Evolutionary conservation across 2,888 invertebrate species (phyloP), one percentile per base, ranked within the genome.

Genomic region (Dicycla oo): DNA sequence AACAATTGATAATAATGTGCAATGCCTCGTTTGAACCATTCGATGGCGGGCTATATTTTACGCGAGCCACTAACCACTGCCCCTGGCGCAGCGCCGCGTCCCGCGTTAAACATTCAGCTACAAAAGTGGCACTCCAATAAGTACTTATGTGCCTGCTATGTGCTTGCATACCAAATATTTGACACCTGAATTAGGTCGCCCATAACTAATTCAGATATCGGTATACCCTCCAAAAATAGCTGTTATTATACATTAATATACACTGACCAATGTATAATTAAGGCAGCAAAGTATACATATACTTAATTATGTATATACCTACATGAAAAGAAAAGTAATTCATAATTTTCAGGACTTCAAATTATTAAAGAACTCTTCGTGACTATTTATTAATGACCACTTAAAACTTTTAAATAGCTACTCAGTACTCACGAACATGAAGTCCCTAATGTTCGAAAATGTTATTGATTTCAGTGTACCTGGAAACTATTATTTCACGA

Each of bases 401-500:
- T 56, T 30, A n/a, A 40, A 34, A 38, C 13, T 10, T n/a, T 69
- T 26, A 53, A 34, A 20, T 23, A 34, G 0, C 26, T 34, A 15
- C 2, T 30, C 18, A 20, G 18, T 38, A 15, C 15, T 6, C 15
- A 34, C 23, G 1, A 34, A 11, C 43, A 38, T 43, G 40, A 26
- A 64, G 15, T 76, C 34, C 34, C 34, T 34, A 70, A 78, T 38
- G 13, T 56, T 64, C 30, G 5, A 26, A 63, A 56, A 60, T 77
- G 60, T 78, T 70, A 75, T 83, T 83, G 73, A 78, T 90, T 89
- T 71, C 88, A 93, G 93, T 10, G 53, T 84, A 57, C 91, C 91
- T 20, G 95, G 95, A 43, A 92, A 94, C 84, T 95, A 95, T 82
- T 95, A 88, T 75, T 90, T 95, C 30, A 81, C 85, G 57, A 95